These are phyloP conservation scores for Crambe crambe DNA, from an alignment of 37 sponge, comb jelly and placozoan species.

Conservation along the genomic window DNA sequence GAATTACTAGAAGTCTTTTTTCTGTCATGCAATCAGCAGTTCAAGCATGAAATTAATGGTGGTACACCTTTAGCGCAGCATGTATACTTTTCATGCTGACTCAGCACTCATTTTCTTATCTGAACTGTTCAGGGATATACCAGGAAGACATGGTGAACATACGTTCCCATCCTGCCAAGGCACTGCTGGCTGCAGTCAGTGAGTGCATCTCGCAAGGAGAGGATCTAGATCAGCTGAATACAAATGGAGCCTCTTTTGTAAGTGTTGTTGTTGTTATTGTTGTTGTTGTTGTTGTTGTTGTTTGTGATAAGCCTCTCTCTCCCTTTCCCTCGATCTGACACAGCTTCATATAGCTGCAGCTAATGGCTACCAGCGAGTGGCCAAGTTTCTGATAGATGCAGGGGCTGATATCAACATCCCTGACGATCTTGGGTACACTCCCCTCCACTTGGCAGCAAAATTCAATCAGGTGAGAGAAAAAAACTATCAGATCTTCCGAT, in stretches of 20 bases:
- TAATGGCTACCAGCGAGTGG: constrained; percentile 74
- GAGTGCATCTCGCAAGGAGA: not conserved
- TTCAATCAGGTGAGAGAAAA: constrained; percentile 66
- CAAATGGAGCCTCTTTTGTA: constrained; percentile 70
- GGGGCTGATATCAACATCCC: constrained; percentile 49
- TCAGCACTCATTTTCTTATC: too few relatives aligned
- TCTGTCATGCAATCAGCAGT: too few relatives aligned
- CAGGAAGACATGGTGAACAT: constrained; percentile 41
- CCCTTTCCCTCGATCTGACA: not conserved
- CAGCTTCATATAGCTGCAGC: constrained; percentile 83
- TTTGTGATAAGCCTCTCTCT: not conserved
- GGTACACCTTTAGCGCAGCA: too few relatives aligned
- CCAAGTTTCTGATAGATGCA: constrained; percentile 53
- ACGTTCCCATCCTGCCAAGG: constrained; percentile 42
- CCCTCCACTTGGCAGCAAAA: constrained; percentile 80
- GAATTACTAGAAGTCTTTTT: too few relatives aligned
- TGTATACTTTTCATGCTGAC: too few relatives aligned
- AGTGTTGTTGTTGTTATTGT: constrained; percentile 8
- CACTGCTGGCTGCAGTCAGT: constrained; percentile 61
- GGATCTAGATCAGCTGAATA: constrained; percentile 34
- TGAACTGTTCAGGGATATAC: constrained; percentile 36
- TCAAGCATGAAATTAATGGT: too few relatives aligned
- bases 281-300: not conserved
- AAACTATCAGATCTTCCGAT: not conserved
- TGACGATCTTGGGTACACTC: constrained; percentile 75